A percentile compares a stretch with the other conserved stretches of the same genome.
Evolutionary conservation across 2,797 vertebrate species (phyloP).

Genomic region (Sebastes hopkinsi): DNA sequence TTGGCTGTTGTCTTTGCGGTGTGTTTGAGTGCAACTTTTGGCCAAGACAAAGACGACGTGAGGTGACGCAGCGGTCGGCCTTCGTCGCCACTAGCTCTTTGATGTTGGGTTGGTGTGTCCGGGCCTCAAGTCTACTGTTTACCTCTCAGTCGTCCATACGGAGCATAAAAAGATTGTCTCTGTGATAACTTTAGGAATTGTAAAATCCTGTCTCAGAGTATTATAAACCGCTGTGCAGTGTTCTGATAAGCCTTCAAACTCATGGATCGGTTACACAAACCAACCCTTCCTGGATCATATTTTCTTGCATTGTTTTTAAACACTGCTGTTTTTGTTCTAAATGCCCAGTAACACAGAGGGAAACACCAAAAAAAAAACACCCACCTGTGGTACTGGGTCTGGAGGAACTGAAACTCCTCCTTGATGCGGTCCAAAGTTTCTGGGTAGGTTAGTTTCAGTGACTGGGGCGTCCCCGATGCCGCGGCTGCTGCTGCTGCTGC

Average conservation of each 20-base stretch:
- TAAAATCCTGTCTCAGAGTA: not conserved
- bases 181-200: not conserved
- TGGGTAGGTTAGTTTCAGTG: slow-evolving; percentile 92
- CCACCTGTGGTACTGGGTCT: slow-evolving; percentile 94
- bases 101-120: no score
- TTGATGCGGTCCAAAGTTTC: slow-evolving; percentile 94
- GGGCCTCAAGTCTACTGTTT: not conserved
- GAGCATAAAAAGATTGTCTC: not conserved
- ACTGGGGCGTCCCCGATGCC: slow-evolving; percentile 86
- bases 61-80: no score
- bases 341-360: not conserved
- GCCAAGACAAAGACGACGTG: no score
- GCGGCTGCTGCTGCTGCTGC: slow-evolving; percentile 83
- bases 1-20: no score
- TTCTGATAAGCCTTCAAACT: not conserved
- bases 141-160: not conserved
- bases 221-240: not conserved
- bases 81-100: no score
- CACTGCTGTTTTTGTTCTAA: not conserved
- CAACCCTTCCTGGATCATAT: not conserved
- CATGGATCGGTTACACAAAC: not conserved
- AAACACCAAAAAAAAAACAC: slow-evolving; percentile 3
- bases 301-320: not conserved
- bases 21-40: no score
- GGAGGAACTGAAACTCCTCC: slow-evolving; percentile 94